Evolutionary conservation across 53 echinoderm and acorn worm genomes (phyloP), one percentile per base, ranked within the genome.

Genomic region (Mesocentrotus franciscanus): DNA sequence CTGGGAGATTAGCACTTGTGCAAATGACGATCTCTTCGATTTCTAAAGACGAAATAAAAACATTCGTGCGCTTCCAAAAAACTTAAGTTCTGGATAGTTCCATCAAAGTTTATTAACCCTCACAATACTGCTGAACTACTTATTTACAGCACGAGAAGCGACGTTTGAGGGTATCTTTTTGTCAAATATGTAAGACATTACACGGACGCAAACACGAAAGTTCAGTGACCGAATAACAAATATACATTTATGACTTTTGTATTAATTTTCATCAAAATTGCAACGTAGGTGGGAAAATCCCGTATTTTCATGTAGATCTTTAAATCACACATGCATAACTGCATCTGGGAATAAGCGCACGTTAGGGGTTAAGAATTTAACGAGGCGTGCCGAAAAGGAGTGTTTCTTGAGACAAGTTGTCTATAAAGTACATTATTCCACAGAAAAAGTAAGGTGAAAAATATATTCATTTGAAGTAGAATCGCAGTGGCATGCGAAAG

Each of bases 1-100:
- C 20, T 27, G 8, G 56, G 36, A 72, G 92, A 92, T 92, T 92
- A 92, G 64, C 92, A 70, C 92, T 92, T 92, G 74, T 75, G 72
- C 92, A 92, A 92, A 74, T 92, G 91, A 64, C 91, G 61, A 66
- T 91, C 68, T 39, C 20, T 30, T 91, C 87, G 64, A 91, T 29
- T 61, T 61, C 64, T 87, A 91, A 91, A 66, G 91, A 91, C 7
- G 62, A 20, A 91, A 91, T 91, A 39, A 91, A 91, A 91, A 91
- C 91, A 91, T 91, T 66, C 62, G 91, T 87, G 87, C 87, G 22
- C 32, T 87, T 14, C 10, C 57, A 56, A 87, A 87, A 39, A 58
- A 22, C 42, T 87, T 11, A 87, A 59, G 11, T 87, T 87, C 58
- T 58, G 87, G 12, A 34, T 84, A 39, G 84, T 42, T 49, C 20